Evolutionary conservation across 1,140 invertebrate species (phyloP).

Genomic region (Nasonia giraulti): DNA sequence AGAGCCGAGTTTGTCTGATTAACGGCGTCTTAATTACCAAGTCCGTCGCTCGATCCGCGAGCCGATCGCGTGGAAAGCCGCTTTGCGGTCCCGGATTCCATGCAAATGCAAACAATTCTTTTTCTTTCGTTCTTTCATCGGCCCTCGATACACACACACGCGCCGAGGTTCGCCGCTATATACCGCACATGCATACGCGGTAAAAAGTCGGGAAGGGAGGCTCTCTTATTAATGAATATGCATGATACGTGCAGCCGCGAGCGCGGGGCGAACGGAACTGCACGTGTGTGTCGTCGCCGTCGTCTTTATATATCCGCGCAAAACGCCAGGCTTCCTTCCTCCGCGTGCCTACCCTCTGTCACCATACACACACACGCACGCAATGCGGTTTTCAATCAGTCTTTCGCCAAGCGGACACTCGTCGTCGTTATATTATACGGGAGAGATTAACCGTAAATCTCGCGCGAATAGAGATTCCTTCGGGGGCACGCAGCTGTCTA

Average conservation of each 20-base stretch:
- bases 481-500: conserved; percentile 14
- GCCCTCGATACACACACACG: neutral
- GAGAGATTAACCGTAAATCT: conserved; percentile 32
- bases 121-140: conserved; percentile 20
- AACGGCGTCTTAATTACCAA: conserved; percentile 65
- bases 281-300: conserved; percentile 53
- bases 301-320: conserved; percentile 18
- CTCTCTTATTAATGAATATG: conserved; percentile 60
- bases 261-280: neutral
- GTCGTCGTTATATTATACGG: neutral
- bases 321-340: neutral
- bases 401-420: neutral
- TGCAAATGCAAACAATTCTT: conserved; percentile 57
- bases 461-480: conserved; percentile 29
- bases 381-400: conserved; percentile 45
- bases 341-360: neutral
- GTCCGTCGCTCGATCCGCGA: conserved; percentile 16
- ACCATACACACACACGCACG: neutral
- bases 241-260: conserved; percentile 46
- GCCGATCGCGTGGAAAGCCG: conserved; percentile 46
- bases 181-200: no score
- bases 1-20: conserved; percentile 52
- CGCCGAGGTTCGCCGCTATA: no score
- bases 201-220: no score
- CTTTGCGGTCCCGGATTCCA: conserved; percentile 47